phyloP scores from a whole-genome alignment of 2,888 invertebrate species.

The Pocota personata region DNA sequence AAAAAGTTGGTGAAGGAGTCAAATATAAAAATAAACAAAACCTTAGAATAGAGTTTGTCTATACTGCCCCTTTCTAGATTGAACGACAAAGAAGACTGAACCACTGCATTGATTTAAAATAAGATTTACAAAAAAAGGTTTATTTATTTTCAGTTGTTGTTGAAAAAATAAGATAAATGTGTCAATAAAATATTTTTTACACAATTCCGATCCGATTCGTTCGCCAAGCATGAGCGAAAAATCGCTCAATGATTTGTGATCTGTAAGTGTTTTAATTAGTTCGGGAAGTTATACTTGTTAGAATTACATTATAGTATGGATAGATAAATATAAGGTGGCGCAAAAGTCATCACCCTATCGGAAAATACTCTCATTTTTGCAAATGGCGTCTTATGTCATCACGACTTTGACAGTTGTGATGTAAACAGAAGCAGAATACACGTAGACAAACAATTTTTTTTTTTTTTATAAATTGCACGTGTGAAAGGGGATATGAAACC shows the following conservation, averaged over 20 bases:
- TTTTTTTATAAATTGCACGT: no score
- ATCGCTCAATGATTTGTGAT: slow-evolving; percentile 35
- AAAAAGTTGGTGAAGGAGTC: slow-evolving; percentile 16
- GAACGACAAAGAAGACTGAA: background rate
- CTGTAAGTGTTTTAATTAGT: background rate
- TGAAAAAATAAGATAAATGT: slow-evolving; percentile 64
- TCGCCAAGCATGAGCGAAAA: slow-evolving; percentile 31
- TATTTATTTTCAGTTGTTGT: background rate
- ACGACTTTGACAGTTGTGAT: no score
- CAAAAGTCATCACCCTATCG: no score
- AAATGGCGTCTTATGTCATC: no score
- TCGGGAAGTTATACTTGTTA: slow-evolving; percentile 6
- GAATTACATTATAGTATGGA: background rate
- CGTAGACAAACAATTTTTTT: no score
- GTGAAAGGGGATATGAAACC: no score
- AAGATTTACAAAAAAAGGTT: slow-evolving; percentile 9
- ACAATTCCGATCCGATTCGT: slow-evolving; percentile 46
- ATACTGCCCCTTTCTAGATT: background rate
- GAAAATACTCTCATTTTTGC: no score
- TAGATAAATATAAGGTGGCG: no score
- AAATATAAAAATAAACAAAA: slow-evolving; percentile 24
- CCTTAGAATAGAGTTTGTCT: background rate
- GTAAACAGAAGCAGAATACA: no score
- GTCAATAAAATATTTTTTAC: slow-evolving; percentile 63
- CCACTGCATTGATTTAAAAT: slow-evolving; percentile 2